Evolutionary conservation across 2,888 invertebrate genomes (phyloP).

Genomic region (Perizoma affinitatum): DNA sequence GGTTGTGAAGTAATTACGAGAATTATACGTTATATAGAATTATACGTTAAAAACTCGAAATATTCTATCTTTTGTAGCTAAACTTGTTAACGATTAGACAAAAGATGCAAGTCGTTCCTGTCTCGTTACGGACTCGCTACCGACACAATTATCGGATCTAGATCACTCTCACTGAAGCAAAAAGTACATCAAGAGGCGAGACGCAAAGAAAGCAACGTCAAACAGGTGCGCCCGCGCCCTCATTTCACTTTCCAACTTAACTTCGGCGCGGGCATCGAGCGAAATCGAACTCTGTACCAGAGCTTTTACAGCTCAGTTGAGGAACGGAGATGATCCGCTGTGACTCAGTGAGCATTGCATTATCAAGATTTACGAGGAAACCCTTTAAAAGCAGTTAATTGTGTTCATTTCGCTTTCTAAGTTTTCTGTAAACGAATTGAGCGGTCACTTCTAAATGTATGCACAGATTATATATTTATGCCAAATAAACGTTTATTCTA

Average conservation of each 20-base stretch:
- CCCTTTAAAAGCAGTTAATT: constrained; percentile 77
- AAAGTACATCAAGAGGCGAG: constrained; percentile 67
- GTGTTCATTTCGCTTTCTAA: constrained; percentile 69
- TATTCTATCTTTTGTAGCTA: too few species aligned
- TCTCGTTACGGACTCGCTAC: constrained; percentile 74
- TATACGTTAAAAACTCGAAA: too few species aligned
- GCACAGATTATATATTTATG: too few species aligned
- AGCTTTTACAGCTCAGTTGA: constrained; percentile 45
- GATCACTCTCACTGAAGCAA: constrained; percentile 83
- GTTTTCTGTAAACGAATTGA: constrained; percentile 50
- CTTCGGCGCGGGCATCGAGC: constrained; percentile 47
- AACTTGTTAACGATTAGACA: too few species aligned
- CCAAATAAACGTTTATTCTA: too few species aligned
- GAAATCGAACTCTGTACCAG: constrained; percentile 53
- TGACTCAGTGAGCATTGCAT: constrained; percentile 66
- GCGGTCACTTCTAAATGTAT: neutral
- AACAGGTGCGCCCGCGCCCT: constrained; percentile 80
- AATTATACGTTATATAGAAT: too few species aligned
- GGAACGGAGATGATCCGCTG: constrained; percentile 28
- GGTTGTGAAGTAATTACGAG: too few species aligned
- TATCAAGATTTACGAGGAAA: constrained; percentile 78
- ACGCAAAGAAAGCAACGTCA: constrained; percentile 79
- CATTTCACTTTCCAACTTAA: constrained; percentile 82
- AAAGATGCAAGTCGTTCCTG: constrained; percentile 30
- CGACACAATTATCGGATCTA: constrained; percentile 80